These are phyloP conservation scores for Sipha flava DNA, from an alignment of 1,140 invertebrate species.

Conservation along the genomic window DNA sequence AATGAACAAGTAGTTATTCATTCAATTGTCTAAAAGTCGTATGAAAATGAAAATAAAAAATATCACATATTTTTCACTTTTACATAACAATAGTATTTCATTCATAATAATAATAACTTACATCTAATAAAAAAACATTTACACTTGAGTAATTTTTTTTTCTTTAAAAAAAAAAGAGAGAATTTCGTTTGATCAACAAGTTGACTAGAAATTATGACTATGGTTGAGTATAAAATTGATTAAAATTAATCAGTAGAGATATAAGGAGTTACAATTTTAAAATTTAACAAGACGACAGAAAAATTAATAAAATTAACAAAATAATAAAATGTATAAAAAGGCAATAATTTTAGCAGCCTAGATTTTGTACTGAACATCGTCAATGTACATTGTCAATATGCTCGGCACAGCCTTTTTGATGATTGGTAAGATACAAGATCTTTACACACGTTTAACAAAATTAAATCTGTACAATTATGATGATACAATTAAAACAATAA, in stretches of 20 bases:
- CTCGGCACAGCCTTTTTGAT: conserved; percentile 26
- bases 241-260: background rate
- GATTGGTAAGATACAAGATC: conserved; percentile 19
- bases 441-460: conserved; percentile 9
- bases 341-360: background rate
- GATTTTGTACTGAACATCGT: conserved; percentile 14
- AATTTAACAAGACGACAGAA: background rate
- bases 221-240: background rate
- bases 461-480: conserved; percentile 3
- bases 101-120: background rate
- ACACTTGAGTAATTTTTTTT: background rate
- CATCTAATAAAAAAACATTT: background rate
- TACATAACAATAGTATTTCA: background rate
- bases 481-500: background rate
- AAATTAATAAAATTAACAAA: background rate
- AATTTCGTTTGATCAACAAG: conserved; percentile 16
- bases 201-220: conserved; percentile 21
- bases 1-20: background rate
- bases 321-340: background rate
- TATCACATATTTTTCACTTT: conserved; percentile 17
- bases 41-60: conserved; percentile 13
- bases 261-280: background rate
- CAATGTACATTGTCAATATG: conserved; percentile 1
- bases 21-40: background rate
- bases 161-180: background rate